phyloP scores from a whole-genome alignment of 2,113 vertebrate genomes.

The Sitta europaea region DNA sequence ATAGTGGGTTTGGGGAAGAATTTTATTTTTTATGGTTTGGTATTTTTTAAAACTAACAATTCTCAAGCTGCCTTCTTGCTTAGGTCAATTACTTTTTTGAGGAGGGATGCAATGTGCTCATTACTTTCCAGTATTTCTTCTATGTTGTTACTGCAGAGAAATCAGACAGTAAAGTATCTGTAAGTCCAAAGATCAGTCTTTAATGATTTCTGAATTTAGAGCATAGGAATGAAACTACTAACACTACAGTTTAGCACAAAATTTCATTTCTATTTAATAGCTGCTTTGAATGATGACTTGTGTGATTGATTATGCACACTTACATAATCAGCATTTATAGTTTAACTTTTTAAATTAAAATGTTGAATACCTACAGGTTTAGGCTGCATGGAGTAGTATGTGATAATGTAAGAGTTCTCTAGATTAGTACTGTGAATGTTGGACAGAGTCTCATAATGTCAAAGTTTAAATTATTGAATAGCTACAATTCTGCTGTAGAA shows the following conservation, averaged over 20 bases:
- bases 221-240: background rate
- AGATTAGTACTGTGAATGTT: background rate
- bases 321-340: background rate
- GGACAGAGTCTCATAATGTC: background rate
- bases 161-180: background rate
- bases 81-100: background rate
- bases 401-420: background rate
- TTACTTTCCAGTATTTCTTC: background rate
- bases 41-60: background rate
- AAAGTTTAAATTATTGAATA: conserved; percentile 31
- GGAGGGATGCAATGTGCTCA: background rate
- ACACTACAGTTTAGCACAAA: background rate
- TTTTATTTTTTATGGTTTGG: background rate
- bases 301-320: background rate
- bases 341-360: background rate
- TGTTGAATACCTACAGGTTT: background rate
- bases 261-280: background rate
- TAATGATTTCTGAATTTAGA: background rate
- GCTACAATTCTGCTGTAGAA: background rate
- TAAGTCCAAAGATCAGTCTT: background rate
- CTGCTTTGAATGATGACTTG: background rate
- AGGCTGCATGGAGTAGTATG: background rate
- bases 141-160: background rate
- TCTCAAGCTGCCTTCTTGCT: background rate
- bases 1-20: background rate